Conservation (phyloP, 2,113 vertebrate genomes). For the Cephalopholis sonnerati region DNA sequence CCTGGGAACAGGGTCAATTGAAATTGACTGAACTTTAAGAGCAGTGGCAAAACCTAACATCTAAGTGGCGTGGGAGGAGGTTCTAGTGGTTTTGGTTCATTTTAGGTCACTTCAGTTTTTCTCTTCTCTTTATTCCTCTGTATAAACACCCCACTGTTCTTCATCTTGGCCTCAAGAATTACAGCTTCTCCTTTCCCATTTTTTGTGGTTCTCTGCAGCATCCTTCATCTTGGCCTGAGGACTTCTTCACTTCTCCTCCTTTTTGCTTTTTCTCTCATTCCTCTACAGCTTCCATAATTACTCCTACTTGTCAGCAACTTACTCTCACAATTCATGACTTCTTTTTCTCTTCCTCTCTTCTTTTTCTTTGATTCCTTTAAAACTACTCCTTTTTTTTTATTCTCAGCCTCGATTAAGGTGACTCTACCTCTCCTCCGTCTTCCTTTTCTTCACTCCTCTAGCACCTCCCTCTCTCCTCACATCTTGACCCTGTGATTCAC, state of each 20-base stretch:
- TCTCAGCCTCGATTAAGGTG: slow-evolving; percentile 8
- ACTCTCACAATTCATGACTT: slow-evolving; percentile 10
- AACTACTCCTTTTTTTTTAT: background rate
- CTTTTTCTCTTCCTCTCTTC: background rate
- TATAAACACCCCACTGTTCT: background rate
- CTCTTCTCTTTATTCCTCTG: background rate
- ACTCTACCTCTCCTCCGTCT: background rate
- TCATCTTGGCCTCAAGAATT: background rate
- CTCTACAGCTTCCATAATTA: slow-evolving; percentile 16
- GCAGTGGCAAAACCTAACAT: too few species aligned
- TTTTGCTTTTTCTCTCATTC: background rate
- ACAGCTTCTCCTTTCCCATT: background rate
- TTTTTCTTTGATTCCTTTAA: slow-evolving; percentile 15
- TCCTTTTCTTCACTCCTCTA: background rate
- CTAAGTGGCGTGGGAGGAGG: background rate
- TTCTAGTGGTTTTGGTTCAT: background rate
- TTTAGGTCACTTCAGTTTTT: background rate
- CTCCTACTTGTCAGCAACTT: background rate
- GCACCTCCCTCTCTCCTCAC: slow-evolving; percentile 21
- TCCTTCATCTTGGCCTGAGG: slow-evolving; percentile 16
- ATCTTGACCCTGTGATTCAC: slow-evolving; percentile 28
- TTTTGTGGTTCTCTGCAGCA: background rate
- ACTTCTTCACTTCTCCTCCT: background rate
- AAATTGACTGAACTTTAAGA: background rate
- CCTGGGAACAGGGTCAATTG: background rate